Conservation (phyloP, 2,113 vertebrate genomes). For the Phaethornis superciliosus region DNA sequence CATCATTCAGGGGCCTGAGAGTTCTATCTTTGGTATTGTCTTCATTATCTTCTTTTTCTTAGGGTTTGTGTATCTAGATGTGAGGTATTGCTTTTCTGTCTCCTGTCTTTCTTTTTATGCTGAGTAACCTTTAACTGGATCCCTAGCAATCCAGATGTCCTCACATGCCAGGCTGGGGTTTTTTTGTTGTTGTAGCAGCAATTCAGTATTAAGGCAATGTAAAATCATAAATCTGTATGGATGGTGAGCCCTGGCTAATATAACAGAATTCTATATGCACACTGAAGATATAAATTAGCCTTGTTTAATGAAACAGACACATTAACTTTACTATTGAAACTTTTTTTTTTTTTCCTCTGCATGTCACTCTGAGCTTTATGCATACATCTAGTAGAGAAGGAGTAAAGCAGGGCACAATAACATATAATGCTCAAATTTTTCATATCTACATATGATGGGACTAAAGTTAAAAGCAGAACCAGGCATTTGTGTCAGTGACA, state of each 20-base stretch:
- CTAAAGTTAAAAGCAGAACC: not conserved
- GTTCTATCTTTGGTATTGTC: not conserved
- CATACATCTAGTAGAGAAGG: not conserved
- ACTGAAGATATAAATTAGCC: not conserved
- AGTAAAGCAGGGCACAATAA: not conserved
- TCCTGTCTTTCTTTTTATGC: not conserved
- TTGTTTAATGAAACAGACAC: not conserved
- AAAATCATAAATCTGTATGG: not conserved
- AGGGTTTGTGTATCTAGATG: not conserved
- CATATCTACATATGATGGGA: fast-evolving
- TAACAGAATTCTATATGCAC: not conserved
- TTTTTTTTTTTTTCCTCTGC: fast-evolving
- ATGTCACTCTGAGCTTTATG: not conserved
- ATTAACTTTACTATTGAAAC: not conserved
- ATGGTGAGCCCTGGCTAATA: not conserved
- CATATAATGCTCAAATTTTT: not conserved
- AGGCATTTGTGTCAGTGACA: not conserved
- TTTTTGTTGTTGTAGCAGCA: not conserved
- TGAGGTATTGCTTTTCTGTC: not conserved
- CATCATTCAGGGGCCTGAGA: not conserved
- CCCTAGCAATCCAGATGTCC: not conserved
- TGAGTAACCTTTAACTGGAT: not conserved
- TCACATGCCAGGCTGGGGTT: not conserved
- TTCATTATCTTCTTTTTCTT: not conserved
- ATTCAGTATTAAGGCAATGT: not conserved